phyloP scores from a whole-genome alignment of 2,113 vertebrate species.

The Aplodontia rufa region DNA sequence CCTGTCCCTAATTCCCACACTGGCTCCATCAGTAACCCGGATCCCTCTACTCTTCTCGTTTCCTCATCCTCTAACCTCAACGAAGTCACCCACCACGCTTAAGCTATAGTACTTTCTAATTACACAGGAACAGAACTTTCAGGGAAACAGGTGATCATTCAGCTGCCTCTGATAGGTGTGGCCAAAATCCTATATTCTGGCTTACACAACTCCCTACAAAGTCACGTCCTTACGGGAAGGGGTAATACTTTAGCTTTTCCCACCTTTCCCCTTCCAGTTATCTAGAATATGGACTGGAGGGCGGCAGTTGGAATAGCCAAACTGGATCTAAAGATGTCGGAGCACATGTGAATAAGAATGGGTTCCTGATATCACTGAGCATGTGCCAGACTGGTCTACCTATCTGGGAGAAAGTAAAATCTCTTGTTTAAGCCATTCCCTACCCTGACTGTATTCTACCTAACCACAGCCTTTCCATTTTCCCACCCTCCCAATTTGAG shows the following conservation, averaged over 20 bases:
- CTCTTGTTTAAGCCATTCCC: background rate
- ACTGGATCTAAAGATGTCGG: background rate
- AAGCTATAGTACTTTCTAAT: background rate
- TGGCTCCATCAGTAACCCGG: background rate
- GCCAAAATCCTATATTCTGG: background rate
- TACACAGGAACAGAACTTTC: background rate
- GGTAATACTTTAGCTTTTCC: background rate
- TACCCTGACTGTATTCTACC: background rate
- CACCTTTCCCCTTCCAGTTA: background rate
- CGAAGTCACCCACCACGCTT: background rate
- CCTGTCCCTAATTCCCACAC: background rate
- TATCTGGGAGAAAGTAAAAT: background rate
- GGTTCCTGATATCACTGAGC: background rate
- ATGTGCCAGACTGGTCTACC: background rate
- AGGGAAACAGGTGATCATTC: background rate
- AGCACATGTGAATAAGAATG: background rate
- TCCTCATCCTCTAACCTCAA: background rate
- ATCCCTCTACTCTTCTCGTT: background rate
- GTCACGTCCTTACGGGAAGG: background rate
- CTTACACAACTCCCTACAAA: background rate
- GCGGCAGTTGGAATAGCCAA: background rate
- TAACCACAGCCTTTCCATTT: background rate
- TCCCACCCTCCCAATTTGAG: conserved; percentile 2
- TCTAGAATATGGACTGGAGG: background rate
- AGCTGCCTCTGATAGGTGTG: background rate